Evolutionary conservation across 2,113 vertebrate species (phyloP), one percentile per base, ranked within the genome.

Genomic region (Polypterus senegalus): DNA sequence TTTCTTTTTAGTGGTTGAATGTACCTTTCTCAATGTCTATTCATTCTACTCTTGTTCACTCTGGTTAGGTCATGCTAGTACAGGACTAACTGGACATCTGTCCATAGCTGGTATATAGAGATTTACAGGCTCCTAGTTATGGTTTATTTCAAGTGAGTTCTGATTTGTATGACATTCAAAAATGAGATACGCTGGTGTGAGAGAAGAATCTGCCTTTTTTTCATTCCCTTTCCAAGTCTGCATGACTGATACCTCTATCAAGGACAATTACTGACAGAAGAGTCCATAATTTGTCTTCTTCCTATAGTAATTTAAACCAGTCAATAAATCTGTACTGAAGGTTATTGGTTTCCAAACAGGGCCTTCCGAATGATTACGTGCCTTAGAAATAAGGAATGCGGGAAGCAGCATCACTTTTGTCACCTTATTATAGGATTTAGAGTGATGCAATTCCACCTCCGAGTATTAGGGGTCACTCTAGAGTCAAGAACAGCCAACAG

Each of bases 271-370:
- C 54, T 7, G 54, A 55, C 9, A 5, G 27, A 45, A 4, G n/a
- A 57, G 10, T 43, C 8, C n/a, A 57, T 1, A 27, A 44, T 57
- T 44, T 57, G 56, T 27, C 56, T 57, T 57, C 27, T 57, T 57
- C 46, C 27, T 43, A 45, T 58, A 58, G 56, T 7, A 58, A 43
- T 58, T 43, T 43, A 45, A 63, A 6, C 49, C 61, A 46, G 61
- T 62, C 61, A 47, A 62, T 63, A 27, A 47, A 53, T 57, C 51
- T 62, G 9, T 51, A 45, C 59, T 45, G 59, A 52, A 43, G 27
- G n/a, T 44, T 44, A 61, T 61, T 11, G 6, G 59, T 27, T 61
- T 61, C 52, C 59, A 46, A 49, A 9, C 59, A 43, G 59, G 52
- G 43, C 59, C 49, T 61, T 49, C 43, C 27, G 52, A 44, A 27